Percentiles rank a stretch among this genome's conserved stretches.
Evolutionary conservation across 1,140 invertebrate species (phyloP).

Genomic region (Antheraea mylitta): DNA sequence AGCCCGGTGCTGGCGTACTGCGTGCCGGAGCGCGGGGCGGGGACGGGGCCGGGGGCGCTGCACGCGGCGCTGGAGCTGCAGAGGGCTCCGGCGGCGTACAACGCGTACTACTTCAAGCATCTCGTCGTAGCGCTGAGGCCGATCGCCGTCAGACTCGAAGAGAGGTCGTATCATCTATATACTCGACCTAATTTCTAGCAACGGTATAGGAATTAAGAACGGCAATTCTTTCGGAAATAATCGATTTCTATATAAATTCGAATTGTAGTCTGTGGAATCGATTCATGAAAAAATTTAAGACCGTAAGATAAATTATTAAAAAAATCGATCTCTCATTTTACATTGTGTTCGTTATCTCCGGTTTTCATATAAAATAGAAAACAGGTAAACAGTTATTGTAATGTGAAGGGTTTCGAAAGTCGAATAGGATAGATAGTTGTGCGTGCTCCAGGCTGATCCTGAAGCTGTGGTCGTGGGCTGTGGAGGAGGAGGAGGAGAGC

Average conservation of each 20-base stretch:
- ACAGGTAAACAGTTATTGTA: too few relatives aligned
- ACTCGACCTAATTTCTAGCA: neutral
- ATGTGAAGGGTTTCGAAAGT: too few relatives aligned
- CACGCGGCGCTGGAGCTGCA: constrained; percentile 83
- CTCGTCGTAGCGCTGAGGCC: constrained; percentile 90
- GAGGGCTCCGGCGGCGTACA: constrained; percentile 75
- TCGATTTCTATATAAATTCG: too few relatives aligned
- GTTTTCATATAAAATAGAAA: neutral
- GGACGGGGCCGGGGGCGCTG: constrained; percentile 79
- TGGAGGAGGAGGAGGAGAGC: constrained; percentile 72
- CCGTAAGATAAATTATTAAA: too few relatives aligned
- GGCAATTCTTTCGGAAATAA: too few relatives aligned
- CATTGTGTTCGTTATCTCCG: too few relatives aligned
- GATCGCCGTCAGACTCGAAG: constrained; percentile 88
- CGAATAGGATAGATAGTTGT: neutral
- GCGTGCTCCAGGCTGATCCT: constrained; percentile 85
- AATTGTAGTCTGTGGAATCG: too few relatives aligned
- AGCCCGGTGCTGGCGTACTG: constrained; percentile 91
- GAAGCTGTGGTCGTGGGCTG: constrained; percentile 85
- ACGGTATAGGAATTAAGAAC: too few relatives aligned
- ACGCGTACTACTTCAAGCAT: constrained; percentile 81
- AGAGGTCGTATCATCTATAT: constrained; percentile 39
- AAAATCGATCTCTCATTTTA: too few relatives aligned
- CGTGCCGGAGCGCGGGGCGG: constrained; percentile 62
- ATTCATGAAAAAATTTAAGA: too few relatives aligned